Conservation (phyloP, 1,140 invertebrate genomes). For the Zaprionus camerounensis region DNA sequence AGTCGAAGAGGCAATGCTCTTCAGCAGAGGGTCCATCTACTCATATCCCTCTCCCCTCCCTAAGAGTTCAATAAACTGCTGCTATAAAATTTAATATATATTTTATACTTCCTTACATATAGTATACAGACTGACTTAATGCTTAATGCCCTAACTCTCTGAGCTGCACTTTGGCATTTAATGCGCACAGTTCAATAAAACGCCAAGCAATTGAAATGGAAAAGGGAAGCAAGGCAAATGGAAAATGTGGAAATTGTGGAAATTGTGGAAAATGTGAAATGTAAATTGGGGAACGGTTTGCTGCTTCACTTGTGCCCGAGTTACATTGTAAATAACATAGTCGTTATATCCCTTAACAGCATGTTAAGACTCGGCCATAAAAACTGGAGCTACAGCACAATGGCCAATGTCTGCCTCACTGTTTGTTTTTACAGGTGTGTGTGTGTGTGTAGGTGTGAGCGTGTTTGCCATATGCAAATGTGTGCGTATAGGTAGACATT, state of each 20-base stretch:
- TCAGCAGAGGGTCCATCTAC: not conserved
- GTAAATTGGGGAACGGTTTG: conserved; percentile 5
- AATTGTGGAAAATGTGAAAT: conserved; percentile 1
- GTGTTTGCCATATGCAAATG: conserved; percentile 57
- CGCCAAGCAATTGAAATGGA: not conserved
- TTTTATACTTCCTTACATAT: not conserved
- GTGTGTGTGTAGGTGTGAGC: conserved; percentile 21
- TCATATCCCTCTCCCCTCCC: not conserved
- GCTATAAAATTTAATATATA: not conserved
- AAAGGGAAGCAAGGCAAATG: not conserved
- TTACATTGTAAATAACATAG: conserved; percentile 49
- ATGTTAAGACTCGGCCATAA: conserved; percentile 32
- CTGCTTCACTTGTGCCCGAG: not conserved
- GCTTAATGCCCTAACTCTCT: not conserved
- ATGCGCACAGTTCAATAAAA: conserved; percentile 5
- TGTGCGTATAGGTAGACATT: conserved; percentile 68
- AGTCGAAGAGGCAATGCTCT: conserved; percentile 10
- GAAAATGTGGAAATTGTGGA: conserved; percentile 8
- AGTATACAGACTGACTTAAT: not conserved
- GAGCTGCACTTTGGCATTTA: no score
- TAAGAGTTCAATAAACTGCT: not conserved
- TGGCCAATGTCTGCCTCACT: conserved; percentile 44
- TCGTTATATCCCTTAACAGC: conserved; percentile 36
- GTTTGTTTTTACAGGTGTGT: conserved; percentile 6
- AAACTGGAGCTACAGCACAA: conserved; percentile 47